phyloP scores from a whole-genome alignment of 2,113 vertebrate genomes.

The Phyllopteryx taeniolatus region DNA sequence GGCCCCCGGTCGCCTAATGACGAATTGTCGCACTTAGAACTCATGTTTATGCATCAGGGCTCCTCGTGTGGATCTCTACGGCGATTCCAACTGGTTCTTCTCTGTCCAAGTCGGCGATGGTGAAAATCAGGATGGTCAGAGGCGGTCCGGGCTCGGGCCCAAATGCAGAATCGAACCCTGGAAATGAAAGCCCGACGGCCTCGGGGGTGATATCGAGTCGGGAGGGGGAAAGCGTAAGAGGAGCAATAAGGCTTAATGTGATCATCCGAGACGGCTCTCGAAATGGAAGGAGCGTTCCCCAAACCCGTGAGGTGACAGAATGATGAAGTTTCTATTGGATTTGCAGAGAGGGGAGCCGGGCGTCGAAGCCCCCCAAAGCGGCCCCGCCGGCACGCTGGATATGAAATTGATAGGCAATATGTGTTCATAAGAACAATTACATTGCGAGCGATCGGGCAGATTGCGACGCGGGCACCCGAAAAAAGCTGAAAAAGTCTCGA shows the following conservation, averaged over 20 bases:
- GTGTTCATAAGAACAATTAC: conserved; percentile 41
- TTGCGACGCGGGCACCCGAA: not conserved
- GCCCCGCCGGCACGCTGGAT: conserved; percentile 25
- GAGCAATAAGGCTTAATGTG: conserved; percentile 77
- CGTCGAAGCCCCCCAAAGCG: conserved; percentile 47
- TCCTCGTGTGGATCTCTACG: conserved; percentile 51
- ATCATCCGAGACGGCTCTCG: conserved; percentile 57
- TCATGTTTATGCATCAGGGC: conserved; percentile 72
- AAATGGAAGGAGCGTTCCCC: conserved; percentile 68
- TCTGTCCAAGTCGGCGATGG: conserved; percentile 43
- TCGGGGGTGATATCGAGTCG: conserved; percentile 65
- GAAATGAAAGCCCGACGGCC: conserved; percentile 68
- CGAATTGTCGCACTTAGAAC: conserved; percentile 68
- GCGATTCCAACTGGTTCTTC: conserved; percentile 47
- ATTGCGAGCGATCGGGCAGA: conserved; percentile 6
- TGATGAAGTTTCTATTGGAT: conserved; percentile 72
- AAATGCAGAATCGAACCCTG: conserved; percentile 54
- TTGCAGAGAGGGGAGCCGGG: conserved; percentile 52
- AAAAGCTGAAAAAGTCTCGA: not conserved
- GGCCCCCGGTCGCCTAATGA: conserved; percentile 64
- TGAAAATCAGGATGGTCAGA: conserved; percentile 50
- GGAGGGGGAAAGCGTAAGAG: conserved; percentile 63
- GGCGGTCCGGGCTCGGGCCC: conserved; percentile 41
- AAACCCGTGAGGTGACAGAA: conserved; percentile 68
- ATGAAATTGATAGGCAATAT: conserved; percentile 59